Evolutionary conservation across 2,797 vertebrate genomes (phyloP).

Genomic region (Tympanoctomys barrerae): DNA sequence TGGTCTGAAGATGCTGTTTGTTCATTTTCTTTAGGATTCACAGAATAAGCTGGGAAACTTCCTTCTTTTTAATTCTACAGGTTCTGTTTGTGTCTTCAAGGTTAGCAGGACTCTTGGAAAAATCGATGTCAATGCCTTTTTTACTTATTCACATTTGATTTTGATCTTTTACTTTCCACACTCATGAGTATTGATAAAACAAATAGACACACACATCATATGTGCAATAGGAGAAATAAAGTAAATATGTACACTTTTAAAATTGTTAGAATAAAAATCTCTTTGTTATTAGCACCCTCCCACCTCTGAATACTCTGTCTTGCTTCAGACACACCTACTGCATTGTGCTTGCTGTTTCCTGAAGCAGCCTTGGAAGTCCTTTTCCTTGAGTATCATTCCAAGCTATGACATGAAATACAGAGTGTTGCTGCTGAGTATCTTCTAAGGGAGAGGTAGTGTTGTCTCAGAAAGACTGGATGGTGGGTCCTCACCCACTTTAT

Average conservation of each 20-base stretch:
- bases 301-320: too few species aligned
- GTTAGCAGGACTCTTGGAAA: background rate
- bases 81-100: background rate
- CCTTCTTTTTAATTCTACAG: background rate
- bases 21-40: background rate
- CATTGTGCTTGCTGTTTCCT: background rate
- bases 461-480: background rate
- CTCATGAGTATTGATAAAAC: background rate
- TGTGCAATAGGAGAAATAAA: background rate
- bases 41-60: background rate
- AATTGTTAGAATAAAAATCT: background rate
- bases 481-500: background rate
- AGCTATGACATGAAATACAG: background rate
- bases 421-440: background rate
- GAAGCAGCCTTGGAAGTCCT: background rate
- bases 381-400: background rate
- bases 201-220: background rate
- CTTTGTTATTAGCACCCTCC: background rate
- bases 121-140: background rate
- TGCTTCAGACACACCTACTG: background rate
- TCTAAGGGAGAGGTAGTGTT: background rate
- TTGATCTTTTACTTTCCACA: background rate
- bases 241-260: background rate
- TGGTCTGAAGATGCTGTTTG: background rate
- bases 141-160: background rate